phyloP scores from a whole-genome alignment of 2,797 vertebrate species.

The Argya squamiceps region DNA sequence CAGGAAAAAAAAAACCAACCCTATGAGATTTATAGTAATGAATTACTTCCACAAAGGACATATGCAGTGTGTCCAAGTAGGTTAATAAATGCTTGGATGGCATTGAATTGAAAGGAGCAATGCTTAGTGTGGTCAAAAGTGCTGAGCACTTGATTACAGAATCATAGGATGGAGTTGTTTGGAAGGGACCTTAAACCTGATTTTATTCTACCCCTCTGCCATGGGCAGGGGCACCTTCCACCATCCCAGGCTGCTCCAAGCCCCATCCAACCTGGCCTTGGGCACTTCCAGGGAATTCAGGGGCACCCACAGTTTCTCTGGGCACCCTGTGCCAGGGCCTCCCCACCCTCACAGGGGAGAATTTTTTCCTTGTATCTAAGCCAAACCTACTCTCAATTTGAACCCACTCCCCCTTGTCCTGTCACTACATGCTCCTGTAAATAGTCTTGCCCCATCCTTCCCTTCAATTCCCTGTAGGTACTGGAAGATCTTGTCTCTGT shows the following conservation, averaged over 20 bases:
- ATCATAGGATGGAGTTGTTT: background rate
- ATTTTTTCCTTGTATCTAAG: background rate
- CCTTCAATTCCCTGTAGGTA: background rate
- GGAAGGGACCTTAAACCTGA: background rate
- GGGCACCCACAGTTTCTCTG: background rate
- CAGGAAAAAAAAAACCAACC: background rate
- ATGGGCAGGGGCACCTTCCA: background rate
- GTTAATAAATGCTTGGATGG: background rate
- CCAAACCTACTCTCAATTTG: background rate
- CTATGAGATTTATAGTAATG: background rate
- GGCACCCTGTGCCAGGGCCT: background rate
- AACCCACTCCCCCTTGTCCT: background rate
- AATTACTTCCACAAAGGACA: background rate
- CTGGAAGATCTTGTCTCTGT: background rate
- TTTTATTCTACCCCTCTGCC: background rate
- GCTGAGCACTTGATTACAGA: background rate
- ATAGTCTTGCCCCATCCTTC: background rate
- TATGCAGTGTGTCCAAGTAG: background rate
- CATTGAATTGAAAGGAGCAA: background rate
- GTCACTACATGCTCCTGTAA: background rate
- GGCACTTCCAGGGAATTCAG: background rate
- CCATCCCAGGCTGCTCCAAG: fast-evolving
- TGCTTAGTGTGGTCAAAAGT: background rate
- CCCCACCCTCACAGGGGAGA: fast-evolving
- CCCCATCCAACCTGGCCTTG: fast-evolving